Evolutionary conservation across 1,140 invertebrate genomes (phyloP).

Genomic region (Cyclargus thomasi): DNA sequence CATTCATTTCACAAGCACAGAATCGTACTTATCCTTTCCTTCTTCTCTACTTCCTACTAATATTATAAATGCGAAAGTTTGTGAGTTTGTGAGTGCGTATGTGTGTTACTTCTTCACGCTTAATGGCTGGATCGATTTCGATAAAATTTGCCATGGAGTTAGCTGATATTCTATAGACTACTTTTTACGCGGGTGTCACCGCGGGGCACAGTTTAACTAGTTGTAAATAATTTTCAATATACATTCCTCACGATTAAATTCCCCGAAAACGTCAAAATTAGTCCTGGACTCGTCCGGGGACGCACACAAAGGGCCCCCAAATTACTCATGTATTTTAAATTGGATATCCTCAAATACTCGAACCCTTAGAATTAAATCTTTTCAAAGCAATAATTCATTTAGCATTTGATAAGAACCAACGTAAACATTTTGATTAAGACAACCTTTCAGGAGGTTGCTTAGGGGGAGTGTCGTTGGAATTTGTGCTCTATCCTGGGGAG

Average conservation of each 20-base stretch:
- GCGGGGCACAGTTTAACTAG: too few relatives aligned
- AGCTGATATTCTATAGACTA: too few relatives aligned
- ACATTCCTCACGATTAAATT: neutral
- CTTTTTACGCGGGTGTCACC: too few relatives aligned
- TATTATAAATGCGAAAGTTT: too few relatives aligned
- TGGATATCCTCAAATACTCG: conserved; percentile 4
- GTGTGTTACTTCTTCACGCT: too few relatives aligned
- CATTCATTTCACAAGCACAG: too few relatives aligned
- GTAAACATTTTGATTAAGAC: conserved; percentile 16
- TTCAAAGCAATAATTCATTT: conserved; percentile 15
- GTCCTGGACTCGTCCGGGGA: neutral
- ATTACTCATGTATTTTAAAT: conserved; percentile 4
- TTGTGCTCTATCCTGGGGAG: neutral
- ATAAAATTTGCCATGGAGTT: too few relatives aligned
- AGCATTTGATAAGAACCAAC: conserved; percentile 16
- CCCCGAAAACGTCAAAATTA: neutral
- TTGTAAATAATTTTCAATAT: neutral
- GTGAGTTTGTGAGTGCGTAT: too few relatives aligned
- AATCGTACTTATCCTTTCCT: too few relatives aligned
- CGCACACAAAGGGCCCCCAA: neutral
- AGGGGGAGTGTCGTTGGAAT: neutral
- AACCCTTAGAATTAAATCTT: conserved; percentile 12
- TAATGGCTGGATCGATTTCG: too few relatives aligned
- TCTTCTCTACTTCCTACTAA: too few relatives aligned
- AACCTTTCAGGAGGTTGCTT: conserved; percentile 6